Percentiles rank a stretch among this genome's conserved stretches.
These are phyloP conservation scores for Patella caerulea DNA, from an alignment of 2,888 invertebrate genomes.

Conservation along the genomic window DNA sequence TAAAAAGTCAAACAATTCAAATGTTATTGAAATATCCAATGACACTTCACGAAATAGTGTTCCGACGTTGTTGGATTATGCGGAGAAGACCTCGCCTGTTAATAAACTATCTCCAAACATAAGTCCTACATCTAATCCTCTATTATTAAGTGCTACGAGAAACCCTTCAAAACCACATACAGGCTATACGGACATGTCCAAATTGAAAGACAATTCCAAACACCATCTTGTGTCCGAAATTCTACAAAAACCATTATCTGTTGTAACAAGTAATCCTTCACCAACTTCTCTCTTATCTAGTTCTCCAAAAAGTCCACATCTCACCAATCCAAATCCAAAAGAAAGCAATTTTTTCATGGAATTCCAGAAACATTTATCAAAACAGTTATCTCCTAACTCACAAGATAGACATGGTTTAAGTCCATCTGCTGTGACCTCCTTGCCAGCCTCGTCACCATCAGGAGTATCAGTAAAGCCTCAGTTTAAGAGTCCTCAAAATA, in stretches of 20 bases:
- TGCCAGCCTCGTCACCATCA: slow-evolving; percentile 9
- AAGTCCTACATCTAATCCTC: neutral
- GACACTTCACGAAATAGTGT: slow-evolving; percentile 26
- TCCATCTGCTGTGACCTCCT: neutral
- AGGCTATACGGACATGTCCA: neutral
- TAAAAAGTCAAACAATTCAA: neutral
- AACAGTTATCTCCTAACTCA: slow-evolving; percentile 4
- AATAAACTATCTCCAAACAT: neutral
- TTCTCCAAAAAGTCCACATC: slow-evolving; percentile 12
- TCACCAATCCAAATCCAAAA: slow-evolving; percentile 22
- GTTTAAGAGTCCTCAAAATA: slow-evolving; percentile 11
- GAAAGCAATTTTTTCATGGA: slow-evolving; percentile 41
- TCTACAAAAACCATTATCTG: slow-evolving; percentile 21
- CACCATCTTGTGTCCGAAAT: slow-evolving; percentile 22
- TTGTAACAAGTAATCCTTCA: neutral
- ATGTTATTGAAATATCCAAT: neutral
- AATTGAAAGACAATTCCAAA: slow-evolving; percentile 1
- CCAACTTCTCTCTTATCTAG: neutral
- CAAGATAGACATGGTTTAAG: neutral
- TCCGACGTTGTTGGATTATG: slow-evolving; percentile 42
- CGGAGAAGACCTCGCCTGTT: slow-evolving; percentile 23
- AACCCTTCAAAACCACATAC: slow-evolving; percentile 9
- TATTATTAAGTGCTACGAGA: slow-evolving; percentile 6
- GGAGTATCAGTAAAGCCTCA: slow-evolving; percentile 17
- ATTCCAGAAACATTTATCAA: slow-evolving; percentile 44